Percentiles rank a stretch among this genome's conserved stretches.
Evolutionary conservation across 2,113 vertebrate species (phyloP).

Genomic region (Eulacestoma nigropectus): DNA sequence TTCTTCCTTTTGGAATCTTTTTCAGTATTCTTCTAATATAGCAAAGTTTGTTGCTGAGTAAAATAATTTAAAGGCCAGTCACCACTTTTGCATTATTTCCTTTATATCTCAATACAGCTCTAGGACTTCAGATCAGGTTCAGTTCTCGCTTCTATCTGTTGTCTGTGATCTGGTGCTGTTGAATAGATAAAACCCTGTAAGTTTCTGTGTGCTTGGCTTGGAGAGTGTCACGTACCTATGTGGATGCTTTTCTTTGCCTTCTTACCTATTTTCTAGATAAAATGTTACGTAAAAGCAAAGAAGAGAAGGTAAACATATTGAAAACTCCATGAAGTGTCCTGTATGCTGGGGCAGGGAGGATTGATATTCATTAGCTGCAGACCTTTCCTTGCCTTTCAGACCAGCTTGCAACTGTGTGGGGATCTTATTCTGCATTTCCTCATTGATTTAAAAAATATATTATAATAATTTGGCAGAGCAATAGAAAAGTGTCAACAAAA

Average conservation of each 20-base stretch:
- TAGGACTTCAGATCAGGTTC: not conserved
- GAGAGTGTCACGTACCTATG: accelerated
- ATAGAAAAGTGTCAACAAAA: not conserved
- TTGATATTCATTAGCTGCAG: not conserved
- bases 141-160: not conserved
- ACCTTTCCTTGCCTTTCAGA: not conserved
- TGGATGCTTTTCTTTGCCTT: not conserved
- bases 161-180: not conserved
- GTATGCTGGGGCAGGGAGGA: accelerated
- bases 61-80: not conserved
- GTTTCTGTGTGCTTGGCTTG: not conserved
- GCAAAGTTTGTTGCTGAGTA: not conserved
- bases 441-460: not conserved
- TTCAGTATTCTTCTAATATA: not conserved
- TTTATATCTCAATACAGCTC: not conserved
- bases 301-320: not conserved
- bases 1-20: not conserved
- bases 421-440: not conserved
- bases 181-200: not conserved
- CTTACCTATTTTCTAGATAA: not conserved
- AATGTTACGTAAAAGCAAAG: not conserved
- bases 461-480: not conserved
- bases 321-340: not conserved
- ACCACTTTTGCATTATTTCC: not conserved
- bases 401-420: not conserved